Conservation (phyloP, 1,140 invertebrate genomes). For the Archivesica marissinica region DNA sequence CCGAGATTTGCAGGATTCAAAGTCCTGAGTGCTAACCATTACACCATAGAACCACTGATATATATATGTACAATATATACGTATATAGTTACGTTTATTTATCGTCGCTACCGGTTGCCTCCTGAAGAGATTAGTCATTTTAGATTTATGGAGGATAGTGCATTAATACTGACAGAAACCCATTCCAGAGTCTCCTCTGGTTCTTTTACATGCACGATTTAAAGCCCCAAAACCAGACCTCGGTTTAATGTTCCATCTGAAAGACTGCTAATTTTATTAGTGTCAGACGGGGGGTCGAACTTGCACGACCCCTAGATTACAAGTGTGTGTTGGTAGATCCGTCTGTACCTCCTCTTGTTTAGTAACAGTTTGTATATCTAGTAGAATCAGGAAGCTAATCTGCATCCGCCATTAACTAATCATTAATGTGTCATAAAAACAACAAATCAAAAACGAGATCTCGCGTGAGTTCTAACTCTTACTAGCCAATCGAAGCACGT, state of each 20-base stretch:
- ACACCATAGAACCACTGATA: slow-evolving; percentile 60
- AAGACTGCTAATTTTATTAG: neutral
- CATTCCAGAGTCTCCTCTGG: too few relatives aligned
- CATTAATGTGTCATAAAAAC: neutral
- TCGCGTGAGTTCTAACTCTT: neutral
- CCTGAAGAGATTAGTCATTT: too few relatives aligned
- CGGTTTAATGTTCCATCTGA: neutral
- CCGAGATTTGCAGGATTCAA: slow-evolving; percentile 69
- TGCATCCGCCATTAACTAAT: neutral
- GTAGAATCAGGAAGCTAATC: neutral
- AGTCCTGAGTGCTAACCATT: slow-evolving; percentile 68
- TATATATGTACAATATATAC: neutral
- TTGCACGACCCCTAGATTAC: neutral
- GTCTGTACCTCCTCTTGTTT: neutral
- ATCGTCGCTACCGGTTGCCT: too few relatives aligned
- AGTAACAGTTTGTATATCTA: neutral
- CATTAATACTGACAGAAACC: too few relatives aligned
- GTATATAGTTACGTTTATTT: too few relatives aligned
- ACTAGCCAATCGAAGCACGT: neutral
- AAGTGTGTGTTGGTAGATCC: neutral
- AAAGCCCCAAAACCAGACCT: too few relatives aligned
- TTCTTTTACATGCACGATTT: too few relatives aligned
- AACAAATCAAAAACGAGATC: neutral
- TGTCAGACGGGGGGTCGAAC: neutral
- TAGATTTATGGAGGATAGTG: too few relatives aligned